Base-by-base conservation (phyloP, 2,113 vertebrate genomes). In the Malurus alboscapulatus region DNA sequence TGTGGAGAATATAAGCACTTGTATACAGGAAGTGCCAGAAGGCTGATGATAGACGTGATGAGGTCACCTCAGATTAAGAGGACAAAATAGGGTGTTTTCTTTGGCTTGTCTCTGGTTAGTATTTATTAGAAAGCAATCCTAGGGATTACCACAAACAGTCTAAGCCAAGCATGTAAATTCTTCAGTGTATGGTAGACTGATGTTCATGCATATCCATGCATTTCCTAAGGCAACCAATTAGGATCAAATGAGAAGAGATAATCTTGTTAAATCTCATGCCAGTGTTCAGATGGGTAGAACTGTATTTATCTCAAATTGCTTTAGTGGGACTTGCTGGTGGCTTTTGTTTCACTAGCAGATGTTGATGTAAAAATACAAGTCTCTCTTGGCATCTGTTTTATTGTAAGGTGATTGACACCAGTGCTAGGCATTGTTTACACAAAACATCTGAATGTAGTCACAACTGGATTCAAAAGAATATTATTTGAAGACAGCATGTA, bases 221-320 rank as follows among this genome's bases (percentile, higher is more conserved):
- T 93, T 93, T 96, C 96, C 92, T 96, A 90, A 95, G 95, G 95
- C 93, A 90, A 93, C 21, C 83, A 94, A 92, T 94, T 96, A 94
- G 88, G 85, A 93, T 94, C 58, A 93, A 96, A 87, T 77, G 51
- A 88, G 92, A 93, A 88, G 59, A 92, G 78, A 92, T 86, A 94
- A 90, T 90, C 63, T 81, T 92, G 82, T 95, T 92, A 86, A 90
- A 94, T 96, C 90, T 95, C 34, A 54, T 96, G 92, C 95, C 95
- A 94, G 57, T 94, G 59, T 96, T 96, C 85, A 74, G 72, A 93
- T 74, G 55, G 63, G 68, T 86, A 96, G 72, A 94, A 77, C 51
- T 55, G 51, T 69, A 66, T 63, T 94, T 94, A 88, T 22, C 67
- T 90, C 47, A 79, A 83, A 88, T 73, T 85, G 63, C 71, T 83